Evolutionary conservation across 2,888 invertebrate genomes (phyloP), one percentile per base, ranked within the genome.

Genomic region (Glomeris marginata): DNA sequence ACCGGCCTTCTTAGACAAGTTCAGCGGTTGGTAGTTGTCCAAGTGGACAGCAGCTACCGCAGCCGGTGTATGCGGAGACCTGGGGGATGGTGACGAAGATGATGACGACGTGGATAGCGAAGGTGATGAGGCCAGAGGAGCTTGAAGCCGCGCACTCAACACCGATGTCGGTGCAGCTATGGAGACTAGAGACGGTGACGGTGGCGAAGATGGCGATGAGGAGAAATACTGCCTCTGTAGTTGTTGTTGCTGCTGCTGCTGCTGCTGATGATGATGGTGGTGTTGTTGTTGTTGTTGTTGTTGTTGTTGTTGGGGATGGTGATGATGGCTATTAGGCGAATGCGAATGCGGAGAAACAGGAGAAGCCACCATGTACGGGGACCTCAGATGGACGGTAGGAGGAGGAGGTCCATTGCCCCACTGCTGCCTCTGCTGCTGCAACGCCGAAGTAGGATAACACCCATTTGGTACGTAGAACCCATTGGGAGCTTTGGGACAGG

Each of bases 1-100:
- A 59, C 81, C 81, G 56, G 81, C 80, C 65, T 83, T 83, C 69
- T 87, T 88, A 67, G 87, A 88, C 62, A 90, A 75, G 74, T 90
- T 90, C 58, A 90, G 72, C 49, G 90, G 90, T 66, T 84, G 83
- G 59, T 58, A 18, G 44, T 33, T 44, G 2, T 46, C 50, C 21
- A 18, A 36, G 42, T n/a, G n/a, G n/a, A n/a, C n/a, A n/a, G n/a
- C n/a, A n/a, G n/a, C n/a, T n/a, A n/a, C n/a, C n/a, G n/a, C n/a
- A n/a, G n/a, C n/a, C n/a, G n/a, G n/a, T n/a, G n/a, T n/a, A n/a
- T n/a, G n/a, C n/a, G n/a, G n/a, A n/a, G 11, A 51, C n/a, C 45
- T 37, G 10, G 47, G 36, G 28, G 50, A 47, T 41, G 54, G 42
- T 41, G 51, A 52, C n/a, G 46, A 35, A 6, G 53, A 38, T 6